These are phyloP conservation scores for Acrobasis consociella DNA, from an alignment of 2,888 invertebrate species.

Conservation along the genomic window DNA sequence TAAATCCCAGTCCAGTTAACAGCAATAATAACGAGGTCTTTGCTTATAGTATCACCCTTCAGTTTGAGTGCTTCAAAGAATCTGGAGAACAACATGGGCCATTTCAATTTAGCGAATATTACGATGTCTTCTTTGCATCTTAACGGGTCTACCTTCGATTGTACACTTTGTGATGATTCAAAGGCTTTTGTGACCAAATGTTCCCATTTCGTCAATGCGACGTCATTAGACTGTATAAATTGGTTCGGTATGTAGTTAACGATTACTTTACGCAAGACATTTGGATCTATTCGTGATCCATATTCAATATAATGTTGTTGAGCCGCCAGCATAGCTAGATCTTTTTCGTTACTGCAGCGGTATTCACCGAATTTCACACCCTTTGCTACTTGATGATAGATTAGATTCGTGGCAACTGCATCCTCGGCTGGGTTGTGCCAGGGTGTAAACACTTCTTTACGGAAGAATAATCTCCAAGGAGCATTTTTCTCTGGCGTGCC, in stretches of 20 bases:
- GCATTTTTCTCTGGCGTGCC: constrained; percentile 92
- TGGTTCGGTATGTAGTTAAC: constrained; percentile 92
- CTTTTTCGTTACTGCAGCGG: constrained; percentile 91
- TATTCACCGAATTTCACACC: constrained; percentile 97
- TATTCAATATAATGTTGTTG: constrained; percentile 95
- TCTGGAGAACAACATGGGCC: constrained; percentile 97
- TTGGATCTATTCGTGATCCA: constrained; percentile 85
- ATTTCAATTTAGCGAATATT: constrained; percentile 94
- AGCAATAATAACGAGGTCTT: constrained; percentile 93
- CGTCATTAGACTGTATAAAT: constrained; percentile 84
- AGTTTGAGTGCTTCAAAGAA: constrained; percentile 95
- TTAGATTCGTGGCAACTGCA: constrained; percentile 91
- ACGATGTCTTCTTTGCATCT: constrained; percentile 95
- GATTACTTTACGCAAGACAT: constrained; percentile 87
- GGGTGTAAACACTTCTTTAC: constrained; percentile 95
- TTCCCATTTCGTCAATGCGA: constrained; percentile 87
- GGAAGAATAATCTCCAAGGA: constrained; percentile 93
- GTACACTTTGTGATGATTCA: constrained; percentile 87
- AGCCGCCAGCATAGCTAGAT: constrained; percentile 93
- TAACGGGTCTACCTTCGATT: constrained; percentile 84
- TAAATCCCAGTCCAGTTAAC: constrained; percentile 97
- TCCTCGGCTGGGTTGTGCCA: constrained; percentile 96
- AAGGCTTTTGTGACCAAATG: constrained; percentile 88
- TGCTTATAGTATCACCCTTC: constrained; percentile 85
- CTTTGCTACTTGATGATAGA: constrained; percentile 93